Evolutionary conservation across 1,140 invertebrate species (phyloP).

Genomic region (Tyrophagus putrescentiae): DNA sequence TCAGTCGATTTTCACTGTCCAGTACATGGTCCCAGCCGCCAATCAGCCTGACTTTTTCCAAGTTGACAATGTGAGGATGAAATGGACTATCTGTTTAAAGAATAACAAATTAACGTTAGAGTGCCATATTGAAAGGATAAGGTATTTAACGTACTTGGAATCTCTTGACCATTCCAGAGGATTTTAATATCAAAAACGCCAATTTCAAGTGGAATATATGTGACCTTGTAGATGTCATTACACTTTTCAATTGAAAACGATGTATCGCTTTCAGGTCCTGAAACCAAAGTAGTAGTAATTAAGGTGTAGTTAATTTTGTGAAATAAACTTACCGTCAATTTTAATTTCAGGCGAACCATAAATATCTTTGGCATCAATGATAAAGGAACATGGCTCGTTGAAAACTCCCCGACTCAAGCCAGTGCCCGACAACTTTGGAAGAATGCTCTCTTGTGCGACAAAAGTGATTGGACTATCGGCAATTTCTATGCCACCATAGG

Average conservation of each 20-base stretch:
- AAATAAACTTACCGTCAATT: slow-evolving; percentile 38
- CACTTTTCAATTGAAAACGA: slow-evolving; percentile 36
- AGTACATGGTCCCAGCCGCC: slow-evolving; percentile 66
- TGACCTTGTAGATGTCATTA: slow-evolving; percentile 44
- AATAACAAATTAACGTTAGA: not conserved
- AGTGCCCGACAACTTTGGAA: slow-evolving; percentile 27
- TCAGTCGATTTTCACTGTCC: slow-evolving; percentile 53
- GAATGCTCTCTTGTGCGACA: slow-evolving; percentile 26
- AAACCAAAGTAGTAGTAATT: not conserved
- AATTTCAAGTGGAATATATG: slow-evolving; percentile 51
- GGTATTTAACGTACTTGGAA: slow-evolving; percentile 35
- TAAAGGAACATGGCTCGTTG: slow-evolving; percentile 32
- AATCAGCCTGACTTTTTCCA: slow-evolving; percentile 46
- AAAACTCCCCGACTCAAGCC: slow-evolving; percentile 33
- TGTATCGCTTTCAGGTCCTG: slow-evolving; percentile 49
- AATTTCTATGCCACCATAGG: slow-evolving; percentile 59
- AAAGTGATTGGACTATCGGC: slow-evolving; percentile 35
- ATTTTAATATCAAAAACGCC: slow-evolving; percentile 55
- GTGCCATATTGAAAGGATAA: not conserved
- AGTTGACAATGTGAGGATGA: slow-evolving; percentile 53
- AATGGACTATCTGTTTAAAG: slow-evolving; percentile 47
- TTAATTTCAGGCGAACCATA: slow-evolving; percentile 40
- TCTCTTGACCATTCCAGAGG: slow-evolving; percentile 51
- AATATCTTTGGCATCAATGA: slow-evolving; percentile 38
- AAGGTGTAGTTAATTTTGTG: slow-evolving; percentile 13